A percentile compares a stretch with the other conserved stretches of the same genome.
Evolutionary conservation across 2,113 vertebrate species (phyloP).

Genomic region (Hydrochoerus hydrochaeris): DNA sequence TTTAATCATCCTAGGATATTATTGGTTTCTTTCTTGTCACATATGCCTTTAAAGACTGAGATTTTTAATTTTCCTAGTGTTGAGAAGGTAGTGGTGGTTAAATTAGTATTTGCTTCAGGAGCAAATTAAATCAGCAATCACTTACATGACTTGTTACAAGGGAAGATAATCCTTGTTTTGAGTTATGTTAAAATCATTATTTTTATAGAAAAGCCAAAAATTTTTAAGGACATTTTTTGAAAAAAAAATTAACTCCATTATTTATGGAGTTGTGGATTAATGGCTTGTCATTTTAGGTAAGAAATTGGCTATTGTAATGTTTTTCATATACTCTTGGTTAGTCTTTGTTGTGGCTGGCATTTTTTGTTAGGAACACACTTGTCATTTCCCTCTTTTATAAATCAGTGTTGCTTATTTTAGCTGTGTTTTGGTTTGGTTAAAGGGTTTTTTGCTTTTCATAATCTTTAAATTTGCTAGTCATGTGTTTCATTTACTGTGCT

Average conservation of each 20-base stretch:
- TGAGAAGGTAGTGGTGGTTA: slow-evolving; percentile 51
- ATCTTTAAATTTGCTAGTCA: slow-evolving; percentile 40
- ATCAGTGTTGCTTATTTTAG: slow-evolving; percentile 30
- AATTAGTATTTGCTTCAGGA: slow-evolving; percentile 62
- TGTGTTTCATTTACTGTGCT: slow-evolving; percentile 27
- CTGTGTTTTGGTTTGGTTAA: slow-evolving; percentile 59
- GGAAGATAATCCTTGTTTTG: slow-evolving; percentile 49
- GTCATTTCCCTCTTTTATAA: slow-evolving; percentile 24
- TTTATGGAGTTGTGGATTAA: slow-evolving; percentile 50
- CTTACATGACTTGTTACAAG: slow-evolving; percentile 32
- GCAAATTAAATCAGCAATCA: slow-evolving; percentile 76
- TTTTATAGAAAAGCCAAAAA: slow-evolving; percentile 36
- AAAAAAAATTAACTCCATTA: slow-evolving; percentile 31
- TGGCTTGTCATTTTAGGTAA: slow-evolving; percentile 68
- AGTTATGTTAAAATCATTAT: slow-evolving; percentile 37
- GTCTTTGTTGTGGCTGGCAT: slow-evolving; percentile 80
- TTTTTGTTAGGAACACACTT: slow-evolving; percentile 64
- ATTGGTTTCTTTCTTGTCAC: slow-evolving; percentile 43
- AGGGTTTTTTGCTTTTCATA: slow-evolving; percentile 16
- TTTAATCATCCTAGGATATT: slow-evolving; percentile 36
- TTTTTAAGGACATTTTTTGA: slow-evolving; percentile 12
- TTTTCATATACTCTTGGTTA: slow-evolving; percentile 55
- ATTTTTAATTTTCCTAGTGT: slow-evolving; percentile 60
- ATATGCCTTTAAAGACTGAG: slow-evolving; percentile 27
- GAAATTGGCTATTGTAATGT: slow-evolving; percentile 63